Evolutionary conservation across 2,888 invertebrate genomes (phyloP), one percentile per base, ranked within the genome.

Genomic region (Chironomus tentans): DNA sequence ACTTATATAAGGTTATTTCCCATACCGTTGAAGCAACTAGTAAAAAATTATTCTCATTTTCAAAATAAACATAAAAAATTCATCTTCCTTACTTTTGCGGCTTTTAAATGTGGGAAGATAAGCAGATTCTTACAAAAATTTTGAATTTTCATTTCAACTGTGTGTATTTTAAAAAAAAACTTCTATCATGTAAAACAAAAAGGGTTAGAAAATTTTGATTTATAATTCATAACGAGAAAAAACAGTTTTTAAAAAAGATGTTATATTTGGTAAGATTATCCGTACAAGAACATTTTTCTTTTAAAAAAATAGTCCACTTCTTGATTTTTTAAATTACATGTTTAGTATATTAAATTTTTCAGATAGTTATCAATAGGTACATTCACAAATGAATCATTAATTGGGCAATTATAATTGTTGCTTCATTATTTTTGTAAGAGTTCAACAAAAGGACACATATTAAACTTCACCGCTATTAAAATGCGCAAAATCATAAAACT

Each of bases 381-480:
- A 24, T 65, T 65, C 65, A 10, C 65, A 21, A 65, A 65, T 65
- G 22, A 65, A 65, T 65, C 65, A 65, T 65, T 65, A 65, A 65
- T 24, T 65, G 21, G 12, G 12, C 65, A 65, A 65, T 65, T 65
- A 24, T 5, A 65, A 65, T 65, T 65, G 65, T 65, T 65, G 65
- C 65, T 65, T 65, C 65, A 65, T 24, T 21, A 15, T 56, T 56
- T 56, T 56, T 18, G n/a, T 6, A 56, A n/a, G n/a, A 15, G 15
- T 18, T 2, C 6, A 56, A n/a, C 18, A 56, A 56, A 56, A 50
- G 4, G 18, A 56, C 2, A 56, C 1, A 1, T 56, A 1, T 56
- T n/a, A 56, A 56, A 15, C 12, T n/a, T 56, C 4, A 3, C 5
- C 56, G 3, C 4, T 56, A 6, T 7, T 1, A 56, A 56, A 56